Evolutionary conservation across 64 coral and sea anemone species (phyloP).

Genomic region (Anthopleura sola): DNA sequence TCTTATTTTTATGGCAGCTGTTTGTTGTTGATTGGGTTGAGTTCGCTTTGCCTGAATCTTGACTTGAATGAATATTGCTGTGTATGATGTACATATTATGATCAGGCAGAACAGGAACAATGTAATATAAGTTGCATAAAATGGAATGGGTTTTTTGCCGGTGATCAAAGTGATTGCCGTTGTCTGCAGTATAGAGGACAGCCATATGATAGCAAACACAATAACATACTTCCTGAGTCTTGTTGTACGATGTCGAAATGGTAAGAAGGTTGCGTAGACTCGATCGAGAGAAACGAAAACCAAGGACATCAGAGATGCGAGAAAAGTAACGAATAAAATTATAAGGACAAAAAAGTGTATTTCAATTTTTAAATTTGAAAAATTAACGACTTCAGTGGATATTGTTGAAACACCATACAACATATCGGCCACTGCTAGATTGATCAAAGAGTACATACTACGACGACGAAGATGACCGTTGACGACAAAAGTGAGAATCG

Average conservation of each 20-base stretch:
- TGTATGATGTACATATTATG: background rate
- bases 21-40: background rate
- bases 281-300: background rate
- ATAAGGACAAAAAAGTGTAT: too few relatives aligned
- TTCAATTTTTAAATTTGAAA: too few relatives aligned
- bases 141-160: too few relatives aligned
- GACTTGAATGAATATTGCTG: background rate
- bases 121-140: too few relatives aligned
- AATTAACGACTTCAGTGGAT: too few relatives aligned
- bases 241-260: background rate
- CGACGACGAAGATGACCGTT: constrained; percentile 21
- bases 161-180: too few relatives aligned
- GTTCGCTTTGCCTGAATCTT: background rate
- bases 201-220: background rate
- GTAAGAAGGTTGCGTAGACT: background rate
- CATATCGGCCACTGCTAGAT: constrained; percentile 7
- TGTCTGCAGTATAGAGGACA: too few relatives aligned
- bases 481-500: background rate
- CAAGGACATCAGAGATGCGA: background rate
- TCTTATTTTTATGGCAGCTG: background rate
- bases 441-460: constrained; percentile 11
- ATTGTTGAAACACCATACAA: too few relatives aligned
- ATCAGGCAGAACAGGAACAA: background rate
- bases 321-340: background rate
- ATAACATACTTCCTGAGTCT: background rate